Conservation (phyloP, 2,888 invertebrate genomes). For the Chrysomela aeneicollis region DNA sequence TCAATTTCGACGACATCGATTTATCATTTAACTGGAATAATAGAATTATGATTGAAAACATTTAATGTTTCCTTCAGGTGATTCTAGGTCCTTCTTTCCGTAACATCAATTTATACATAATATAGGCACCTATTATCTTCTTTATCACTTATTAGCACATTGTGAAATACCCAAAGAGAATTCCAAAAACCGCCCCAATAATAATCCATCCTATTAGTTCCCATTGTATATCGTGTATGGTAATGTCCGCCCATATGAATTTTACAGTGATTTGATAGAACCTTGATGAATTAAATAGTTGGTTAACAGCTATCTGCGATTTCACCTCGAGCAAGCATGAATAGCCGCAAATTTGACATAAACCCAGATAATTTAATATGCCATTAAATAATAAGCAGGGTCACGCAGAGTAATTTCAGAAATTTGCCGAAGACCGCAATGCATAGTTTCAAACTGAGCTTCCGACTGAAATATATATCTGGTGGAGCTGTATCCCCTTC, state of each 20-base stretch:
- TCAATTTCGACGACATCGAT: no score
- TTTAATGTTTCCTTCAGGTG: no score
- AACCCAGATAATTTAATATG: slow-evolving; percentile 49
- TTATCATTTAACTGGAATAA: no score
- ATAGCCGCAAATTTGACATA: slow-evolving; percentile 48
- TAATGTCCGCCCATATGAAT: slow-evolving; percentile 36
- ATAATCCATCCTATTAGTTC: slow-evolving; percentile 4
- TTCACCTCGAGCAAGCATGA: slow-evolving; percentile 28
- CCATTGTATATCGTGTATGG: slow-evolving; percentile 30
- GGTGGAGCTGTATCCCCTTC: background rate
- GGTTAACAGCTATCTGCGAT: slow-evolving; percentile 30
- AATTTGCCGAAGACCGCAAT: slow-evolving; percentile 44
- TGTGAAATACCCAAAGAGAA: background rate
- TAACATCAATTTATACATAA: no score
- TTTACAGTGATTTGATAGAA: slow-evolving; percentile 30
- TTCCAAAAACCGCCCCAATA: background rate
- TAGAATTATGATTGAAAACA: no score
- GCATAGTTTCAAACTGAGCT: slow-evolving; percentile 31
- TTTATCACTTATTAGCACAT: background rate
- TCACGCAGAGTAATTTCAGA: slow-evolving; percentile 50
- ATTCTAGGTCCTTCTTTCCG: no score
- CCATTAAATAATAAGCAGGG: slow-evolving; percentile 55
- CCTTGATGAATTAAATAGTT: slow-evolving; percentile 38
- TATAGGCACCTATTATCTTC: no score
- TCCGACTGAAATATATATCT: slow-evolving; percentile 19